Evolutionary conservation across 2,113 vertebrate genomes (phyloP).

Genomic region (Anolis carolinensis): DNA sequence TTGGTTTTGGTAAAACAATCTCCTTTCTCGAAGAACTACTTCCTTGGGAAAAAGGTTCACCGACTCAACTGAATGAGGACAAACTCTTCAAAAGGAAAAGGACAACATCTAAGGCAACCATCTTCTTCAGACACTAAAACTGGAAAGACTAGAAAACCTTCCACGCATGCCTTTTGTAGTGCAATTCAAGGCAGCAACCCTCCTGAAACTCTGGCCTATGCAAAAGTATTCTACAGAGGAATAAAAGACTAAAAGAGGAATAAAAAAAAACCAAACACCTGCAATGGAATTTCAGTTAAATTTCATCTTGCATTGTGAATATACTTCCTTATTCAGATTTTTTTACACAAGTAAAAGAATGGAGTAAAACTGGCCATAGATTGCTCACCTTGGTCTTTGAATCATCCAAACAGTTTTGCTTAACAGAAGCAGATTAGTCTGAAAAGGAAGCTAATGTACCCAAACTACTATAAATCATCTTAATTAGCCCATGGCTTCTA

Average conservation of each 20-base stretch:
- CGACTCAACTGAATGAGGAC: slow-evolving; percentile 51
- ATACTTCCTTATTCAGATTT: not conserved
- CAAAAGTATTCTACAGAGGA: not conserved
- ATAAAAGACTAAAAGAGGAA: no score
- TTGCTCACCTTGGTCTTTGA: not conserved
- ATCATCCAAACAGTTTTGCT: not conserved
- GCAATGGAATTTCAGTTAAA: not conserved
- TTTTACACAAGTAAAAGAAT: not conserved
- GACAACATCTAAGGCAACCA: not conserved
- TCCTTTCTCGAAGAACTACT: slow-evolving; percentile 80
- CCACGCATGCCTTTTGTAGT: not conserved
- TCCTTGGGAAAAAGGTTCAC: slow-evolving; percentile 80
- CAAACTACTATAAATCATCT: not conserved
- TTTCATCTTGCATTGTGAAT: not conserved
- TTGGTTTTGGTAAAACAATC: slow-evolving; percentile 82
- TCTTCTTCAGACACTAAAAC: not conserved
- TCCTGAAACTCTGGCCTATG: not conserved
- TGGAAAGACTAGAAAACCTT: not conserved
- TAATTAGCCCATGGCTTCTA: not conserved
- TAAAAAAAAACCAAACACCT: no score
- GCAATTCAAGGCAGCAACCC: not conserved
- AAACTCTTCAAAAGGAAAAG: not conserved
- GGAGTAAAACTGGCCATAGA: not conserved
- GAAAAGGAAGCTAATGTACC: not conserved
- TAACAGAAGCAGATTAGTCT: not conserved